phyloP scores from a whole-genome alignment of 2,888 invertebrate genomes.

The Teinopalpus imperialis region DNA sequence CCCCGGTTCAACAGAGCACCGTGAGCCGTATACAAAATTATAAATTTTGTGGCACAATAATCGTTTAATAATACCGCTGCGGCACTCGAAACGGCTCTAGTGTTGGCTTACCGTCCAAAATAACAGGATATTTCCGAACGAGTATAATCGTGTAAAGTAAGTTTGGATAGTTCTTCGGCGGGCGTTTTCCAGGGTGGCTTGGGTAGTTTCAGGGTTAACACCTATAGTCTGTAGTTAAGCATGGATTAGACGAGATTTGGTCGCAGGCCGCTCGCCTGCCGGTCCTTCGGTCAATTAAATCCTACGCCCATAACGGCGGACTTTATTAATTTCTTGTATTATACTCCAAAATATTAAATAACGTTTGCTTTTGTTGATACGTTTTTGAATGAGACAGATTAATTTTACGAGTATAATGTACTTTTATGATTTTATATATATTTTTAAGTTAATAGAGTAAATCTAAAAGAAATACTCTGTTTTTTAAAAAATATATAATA shows the following conservation, averaged over 20 bases:
- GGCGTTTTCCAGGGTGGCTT: conserved; percentile 48
- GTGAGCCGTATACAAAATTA: conserved; percentile 47
- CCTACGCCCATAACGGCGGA: conserved; percentile 57
- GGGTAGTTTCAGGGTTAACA: conserved; percentile 57
- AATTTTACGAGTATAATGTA: too few species aligned
- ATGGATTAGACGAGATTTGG: conserved; percentile 77
- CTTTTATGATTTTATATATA: too few species aligned
- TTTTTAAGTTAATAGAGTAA: too few species aligned
- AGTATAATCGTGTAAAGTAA: conserved; percentile 61
- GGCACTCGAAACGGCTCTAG: conserved; percentile 34
- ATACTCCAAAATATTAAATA: conserved; percentile 15
- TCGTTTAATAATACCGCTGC: conserved; percentile 56
- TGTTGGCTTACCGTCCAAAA: conserved; percentile 42
- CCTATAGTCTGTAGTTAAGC: conserved; percentile 73
- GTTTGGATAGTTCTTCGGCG: conserved; percentile 67
- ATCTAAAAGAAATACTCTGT: too few species aligned
- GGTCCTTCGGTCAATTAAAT: conserved; percentile 71
- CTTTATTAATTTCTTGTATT: conserved; percentile 41
- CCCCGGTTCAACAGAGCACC: conserved; percentile 47
- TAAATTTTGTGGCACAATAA: conserved; percentile 63
- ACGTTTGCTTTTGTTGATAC: too few species aligned
- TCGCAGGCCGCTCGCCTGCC: conserved; percentile 48
- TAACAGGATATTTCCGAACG: conserved; percentile 41
- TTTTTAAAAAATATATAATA: too few species aligned
- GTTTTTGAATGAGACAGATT: too few species aligned